Conservation (phyloP, 2,113 vertebrate genomes). For the Ptyas mucosa region DNA sequence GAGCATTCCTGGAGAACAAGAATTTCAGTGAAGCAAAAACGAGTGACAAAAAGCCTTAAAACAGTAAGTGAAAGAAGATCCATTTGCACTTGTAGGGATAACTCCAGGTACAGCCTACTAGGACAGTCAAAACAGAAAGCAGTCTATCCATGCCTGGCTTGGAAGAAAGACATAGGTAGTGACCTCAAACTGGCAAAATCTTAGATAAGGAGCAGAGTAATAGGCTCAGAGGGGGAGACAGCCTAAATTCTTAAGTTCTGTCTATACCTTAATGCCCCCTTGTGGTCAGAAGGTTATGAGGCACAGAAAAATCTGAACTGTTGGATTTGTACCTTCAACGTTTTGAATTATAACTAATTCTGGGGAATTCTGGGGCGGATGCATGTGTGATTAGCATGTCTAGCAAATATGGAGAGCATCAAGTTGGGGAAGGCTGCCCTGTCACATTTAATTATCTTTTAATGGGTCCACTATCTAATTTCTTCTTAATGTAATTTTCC, state of each 20-base stretch:
- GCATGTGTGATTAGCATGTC: not conserved
- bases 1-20: not conserved
- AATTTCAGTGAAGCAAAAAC: not conserved
- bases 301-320: not conserved
- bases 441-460: not conserved
- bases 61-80: not conserved
- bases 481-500: not conserved
- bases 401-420: not conserved
- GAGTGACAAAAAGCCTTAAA: not conserved
- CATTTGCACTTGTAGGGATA: not conserved
- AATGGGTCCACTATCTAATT: not conserved
- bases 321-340: not conserved
- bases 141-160: not conserved
- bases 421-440: not conserved
- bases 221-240: not conserved
- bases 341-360: not conserved
- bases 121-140: not conserved
- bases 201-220: not conserved
- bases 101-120: not conserved
- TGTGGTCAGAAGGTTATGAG: not conserved
- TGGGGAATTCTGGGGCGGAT: not conserved
- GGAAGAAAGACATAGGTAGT: not conserved
- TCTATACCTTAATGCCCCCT: not conserved
- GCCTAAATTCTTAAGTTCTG: not conserved
- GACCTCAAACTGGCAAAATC: not conserved